Conservation (phyloP, 1,140 invertebrate genomes). For the Hestina assimilis region DNA sequence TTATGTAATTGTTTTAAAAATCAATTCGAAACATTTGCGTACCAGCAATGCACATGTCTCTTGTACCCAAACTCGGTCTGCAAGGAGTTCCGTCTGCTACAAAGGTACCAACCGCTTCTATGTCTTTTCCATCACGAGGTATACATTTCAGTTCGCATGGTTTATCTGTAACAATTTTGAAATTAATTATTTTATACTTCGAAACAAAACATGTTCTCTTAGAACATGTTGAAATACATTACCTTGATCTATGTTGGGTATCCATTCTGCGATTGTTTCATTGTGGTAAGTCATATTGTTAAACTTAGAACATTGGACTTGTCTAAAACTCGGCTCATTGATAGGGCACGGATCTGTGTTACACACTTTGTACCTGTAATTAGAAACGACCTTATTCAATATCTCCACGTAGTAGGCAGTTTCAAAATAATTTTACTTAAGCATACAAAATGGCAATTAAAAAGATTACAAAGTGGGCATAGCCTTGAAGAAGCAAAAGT, state of each 20-base stretch:
- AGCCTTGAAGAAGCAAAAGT: too few species aligned
- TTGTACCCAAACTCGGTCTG: constrained; percentile 81
- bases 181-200: background rate
- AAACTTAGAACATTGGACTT: constrained; percentile 87
- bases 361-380: constrained; percentile 82
- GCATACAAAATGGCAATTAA: too few species aligned
- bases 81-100: constrained; percentile 90
- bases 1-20: background rate
- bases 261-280: constrained; percentile 86
- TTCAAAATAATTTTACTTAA: too few species aligned
- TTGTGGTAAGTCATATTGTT: constrained; percentile 88
- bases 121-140: constrained; percentile 82
- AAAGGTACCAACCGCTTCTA: constrained; percentile 85
- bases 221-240: constrained; percentile 20
- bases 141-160: constrained; percentile 90
- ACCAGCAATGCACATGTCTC: constrained; percentile 90
- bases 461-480: too few species aligned
- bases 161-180: constrained; percentile 79
- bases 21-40: background rate
- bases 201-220: background rate
- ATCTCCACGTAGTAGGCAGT: too few species aligned
- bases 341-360: constrained; percentile 86
- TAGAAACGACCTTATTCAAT: background rate
- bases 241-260: constrained; percentile 91
- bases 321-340: constrained; percentile 84